phyloP scores from a whole-genome alignment of 2,113 vertebrate species.

The Pterocles orientalis region DNA sequence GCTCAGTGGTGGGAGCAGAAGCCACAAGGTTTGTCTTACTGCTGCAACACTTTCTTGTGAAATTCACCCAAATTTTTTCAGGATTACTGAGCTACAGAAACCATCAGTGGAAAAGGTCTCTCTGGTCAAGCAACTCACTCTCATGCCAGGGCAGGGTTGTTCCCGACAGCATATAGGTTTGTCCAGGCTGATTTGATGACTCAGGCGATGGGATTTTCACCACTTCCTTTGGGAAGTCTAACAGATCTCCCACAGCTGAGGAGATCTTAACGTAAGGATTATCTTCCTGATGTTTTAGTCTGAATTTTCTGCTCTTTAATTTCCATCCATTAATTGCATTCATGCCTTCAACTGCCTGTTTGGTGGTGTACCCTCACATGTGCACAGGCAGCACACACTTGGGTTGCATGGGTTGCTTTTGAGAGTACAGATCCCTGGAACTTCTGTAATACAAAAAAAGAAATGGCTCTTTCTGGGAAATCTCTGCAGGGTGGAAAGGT shows the following conservation, averaged over 20 bases:
- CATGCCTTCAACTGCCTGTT: neutral
- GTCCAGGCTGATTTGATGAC: neutral
- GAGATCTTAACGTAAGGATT: neutral
- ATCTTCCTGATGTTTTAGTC: neutral
- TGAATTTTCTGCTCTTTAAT: neutral
- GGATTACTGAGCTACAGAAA: neutral
- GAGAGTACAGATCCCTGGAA: neutral
- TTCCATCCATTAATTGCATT: neutral
- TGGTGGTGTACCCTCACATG: neutral
- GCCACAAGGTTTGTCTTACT: neutral
- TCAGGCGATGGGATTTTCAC: neutral
- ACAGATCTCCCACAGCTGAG: neutral
- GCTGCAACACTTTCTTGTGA: neutral
- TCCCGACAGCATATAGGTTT: neutral
- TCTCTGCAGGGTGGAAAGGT: neutral
- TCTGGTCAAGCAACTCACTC: neutral
- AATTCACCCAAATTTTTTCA: neutral
- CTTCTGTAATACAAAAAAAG: too few species aligned
- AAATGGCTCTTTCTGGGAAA: neutral
- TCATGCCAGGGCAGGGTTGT: neutral
- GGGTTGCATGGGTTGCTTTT: neutral
- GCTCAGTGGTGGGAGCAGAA: neutral
- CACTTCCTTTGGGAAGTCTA: neutral
- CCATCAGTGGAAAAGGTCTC: neutral
- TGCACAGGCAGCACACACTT: accelerated